These are phyloP conservation scores for Bombycilla garrulus DNA, from an alignment of 2,113 vertebrate genomes.

Conservation along the genomic window DNA sequence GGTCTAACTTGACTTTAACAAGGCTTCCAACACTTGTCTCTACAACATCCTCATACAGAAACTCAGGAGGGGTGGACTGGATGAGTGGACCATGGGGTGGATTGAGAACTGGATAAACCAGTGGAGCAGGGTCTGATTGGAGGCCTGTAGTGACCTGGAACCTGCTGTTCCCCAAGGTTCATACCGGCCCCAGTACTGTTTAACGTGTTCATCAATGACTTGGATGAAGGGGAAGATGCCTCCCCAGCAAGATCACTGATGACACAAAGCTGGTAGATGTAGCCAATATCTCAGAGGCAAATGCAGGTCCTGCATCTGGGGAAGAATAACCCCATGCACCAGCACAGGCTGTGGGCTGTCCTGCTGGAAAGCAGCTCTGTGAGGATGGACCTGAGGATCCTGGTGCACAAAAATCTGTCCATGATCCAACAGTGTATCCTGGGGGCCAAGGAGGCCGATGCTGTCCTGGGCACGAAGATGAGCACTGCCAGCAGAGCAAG, in stretches of 20 bases:
- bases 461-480: rapidly evolving
- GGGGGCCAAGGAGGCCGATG: background rate
- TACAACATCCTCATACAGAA: background rate
- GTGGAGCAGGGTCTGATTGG: rapidly evolving
- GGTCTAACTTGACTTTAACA: background rate
- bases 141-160: too few relatives aligned
- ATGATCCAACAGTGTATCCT: background rate
- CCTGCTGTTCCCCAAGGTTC: background rate
- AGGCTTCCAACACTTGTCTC: background rate
- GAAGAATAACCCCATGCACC: rapidly evolving
- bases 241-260: background rate
- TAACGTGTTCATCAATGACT: background rate
- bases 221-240: background rate
- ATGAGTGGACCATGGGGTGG: rapidly evolving
- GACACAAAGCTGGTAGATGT: background rate
- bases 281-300: rapidly evolving
- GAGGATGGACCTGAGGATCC: background rate
- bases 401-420: background rate
- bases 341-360: background rate
- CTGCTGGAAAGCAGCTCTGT: background rate
- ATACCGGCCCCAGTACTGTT: background rate
- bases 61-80: background rate
- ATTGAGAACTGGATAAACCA: background rate
- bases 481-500: background rate
- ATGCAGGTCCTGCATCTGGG: background rate